Conservation (phyloP, 2,888 invertebrate genomes). For the Volucella zonaria region DNA sequence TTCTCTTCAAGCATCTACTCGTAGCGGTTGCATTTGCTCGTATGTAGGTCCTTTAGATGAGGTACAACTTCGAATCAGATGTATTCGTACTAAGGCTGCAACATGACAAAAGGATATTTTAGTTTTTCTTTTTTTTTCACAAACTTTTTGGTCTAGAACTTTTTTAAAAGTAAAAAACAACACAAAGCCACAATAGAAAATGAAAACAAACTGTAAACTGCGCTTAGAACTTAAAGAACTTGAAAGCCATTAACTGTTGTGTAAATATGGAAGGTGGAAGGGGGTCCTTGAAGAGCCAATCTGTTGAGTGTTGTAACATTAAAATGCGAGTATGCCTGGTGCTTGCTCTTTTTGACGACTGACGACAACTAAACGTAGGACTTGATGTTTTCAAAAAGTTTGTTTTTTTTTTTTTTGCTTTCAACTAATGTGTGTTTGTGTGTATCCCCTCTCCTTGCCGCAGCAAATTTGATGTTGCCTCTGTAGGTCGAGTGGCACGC, state of each 20-base stretch:
- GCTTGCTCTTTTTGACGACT: slow-evolving; percentile 54
- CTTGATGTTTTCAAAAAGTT: slow-evolving; percentile 55
- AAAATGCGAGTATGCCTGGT: slow-evolving; percentile 47
- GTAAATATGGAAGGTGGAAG: slow-evolving; percentile 44
- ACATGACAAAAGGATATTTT: slow-evolving; percentile 15
- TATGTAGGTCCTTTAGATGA: not conserved
- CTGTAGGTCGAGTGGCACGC: slow-evolving; percentile 40
- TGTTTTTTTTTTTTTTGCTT: too few relatives aligned
- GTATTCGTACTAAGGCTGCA: not conserved
- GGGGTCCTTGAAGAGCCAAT: slow-evolving; percentile 69
- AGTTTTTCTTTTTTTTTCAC: too few relatives aligned
- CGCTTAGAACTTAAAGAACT: slow-evolving; percentile 64
- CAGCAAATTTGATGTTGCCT: slow-evolving; percentile 4
- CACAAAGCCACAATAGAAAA: slow-evolving; percentile 16
- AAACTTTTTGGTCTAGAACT: too few relatives aligned
- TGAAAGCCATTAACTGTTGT: slow-evolving; percentile 72
- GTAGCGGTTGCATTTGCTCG: too few relatives aligned
- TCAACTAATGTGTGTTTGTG: not conserved
- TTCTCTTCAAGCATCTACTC: not conserved
- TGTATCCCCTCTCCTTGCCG: not conserved
- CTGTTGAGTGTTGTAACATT: slow-evolving; percentile 71
- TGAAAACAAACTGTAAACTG: slow-evolving; percentile 39
- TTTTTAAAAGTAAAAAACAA: not conserved
- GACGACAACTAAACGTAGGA: slow-evolving; percentile 30
- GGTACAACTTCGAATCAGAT: not conserved